Conservation (phyloP, 2,888 invertebrate genomes). For the Cephus sareptanus region DNA sequence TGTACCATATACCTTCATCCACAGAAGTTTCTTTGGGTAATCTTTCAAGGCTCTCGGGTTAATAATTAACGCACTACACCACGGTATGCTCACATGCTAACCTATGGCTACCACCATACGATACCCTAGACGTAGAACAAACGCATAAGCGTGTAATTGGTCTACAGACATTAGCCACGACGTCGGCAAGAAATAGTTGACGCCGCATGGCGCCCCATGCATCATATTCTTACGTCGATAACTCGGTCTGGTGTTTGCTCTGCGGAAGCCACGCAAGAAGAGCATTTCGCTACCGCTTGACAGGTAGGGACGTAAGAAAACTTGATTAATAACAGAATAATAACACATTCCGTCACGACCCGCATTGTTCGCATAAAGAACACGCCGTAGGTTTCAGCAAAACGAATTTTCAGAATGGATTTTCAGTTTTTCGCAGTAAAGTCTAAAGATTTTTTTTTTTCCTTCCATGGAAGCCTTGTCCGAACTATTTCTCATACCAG, state of each 20-base stretch:
- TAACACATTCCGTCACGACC: slow-evolving; percentile 41
- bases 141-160: slow-evolving; percentile 33
- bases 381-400: neutral
- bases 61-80: slow-evolving; percentile 19
- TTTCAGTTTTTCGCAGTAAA: neutral
- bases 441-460: neutral
- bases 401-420: neutral
- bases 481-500: neutral
- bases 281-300: slow-evolving; percentile 45
- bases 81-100: slow-evolving; percentile 6
- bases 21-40: neutral
- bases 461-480: neutral
- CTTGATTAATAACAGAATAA: slow-evolving; percentile 62
- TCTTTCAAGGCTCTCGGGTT: slow-evolving; percentile 10
- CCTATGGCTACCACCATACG: neutral
- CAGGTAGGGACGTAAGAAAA: slow-evolving; percentile 48
- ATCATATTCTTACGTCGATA: slow-evolving; percentile 51
- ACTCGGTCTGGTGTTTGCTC: slow-evolving; percentile 32
- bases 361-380: neutral
- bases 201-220: slow-evolving; percentile 48
- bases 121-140: slow-evolving; percentile 7
- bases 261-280: slow-evolving; percentile 43
- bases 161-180: slow-evolving; percentile 34
- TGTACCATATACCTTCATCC: neutral
- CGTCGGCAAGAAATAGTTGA: slow-evolving; percentile 35